phyloP scores from a whole-genome alignment of 2,113 vertebrate genomes.

The Sphyrna mokarran region DNA sequence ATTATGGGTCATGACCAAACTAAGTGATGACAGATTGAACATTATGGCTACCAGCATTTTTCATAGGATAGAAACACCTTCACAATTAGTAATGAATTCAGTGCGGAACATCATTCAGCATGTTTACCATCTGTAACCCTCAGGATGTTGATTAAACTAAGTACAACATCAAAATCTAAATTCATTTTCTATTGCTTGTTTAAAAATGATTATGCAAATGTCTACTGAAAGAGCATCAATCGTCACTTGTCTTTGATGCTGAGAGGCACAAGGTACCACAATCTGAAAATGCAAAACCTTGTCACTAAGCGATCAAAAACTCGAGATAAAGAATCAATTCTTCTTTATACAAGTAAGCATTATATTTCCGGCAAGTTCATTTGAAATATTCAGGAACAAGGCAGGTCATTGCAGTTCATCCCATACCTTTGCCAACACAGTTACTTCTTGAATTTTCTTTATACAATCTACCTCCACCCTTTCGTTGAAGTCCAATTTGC shows the following conservation, averaged over 20 bases:
- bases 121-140: neutral
- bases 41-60: neutral
- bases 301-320: neutral
- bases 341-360: neutral
- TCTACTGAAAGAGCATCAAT: neutral
- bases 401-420: neutral
- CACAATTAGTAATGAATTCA: neutral
- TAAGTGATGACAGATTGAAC: neutral
- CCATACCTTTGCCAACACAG: neutral
- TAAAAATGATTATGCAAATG: neutral
- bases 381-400: neutral
- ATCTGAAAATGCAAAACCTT: neutral
- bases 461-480: neutral
- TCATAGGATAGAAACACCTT: neutral
- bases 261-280: neutral
- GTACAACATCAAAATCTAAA: neutral
- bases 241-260: neutral
- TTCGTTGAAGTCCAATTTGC: neutral
- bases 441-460: neutral
- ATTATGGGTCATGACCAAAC: neutral
- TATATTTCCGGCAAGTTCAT: neutral
- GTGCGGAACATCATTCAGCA: neutral
- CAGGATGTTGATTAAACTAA: neutral
- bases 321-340: neutral
- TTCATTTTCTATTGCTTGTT: neutral